A percentile compares a stretch with the other conserved stretches of the same genome.
phyloP scores from a whole-genome alignment of 2,797 vertebrate species.

The Perodicticus potto region DNA sequence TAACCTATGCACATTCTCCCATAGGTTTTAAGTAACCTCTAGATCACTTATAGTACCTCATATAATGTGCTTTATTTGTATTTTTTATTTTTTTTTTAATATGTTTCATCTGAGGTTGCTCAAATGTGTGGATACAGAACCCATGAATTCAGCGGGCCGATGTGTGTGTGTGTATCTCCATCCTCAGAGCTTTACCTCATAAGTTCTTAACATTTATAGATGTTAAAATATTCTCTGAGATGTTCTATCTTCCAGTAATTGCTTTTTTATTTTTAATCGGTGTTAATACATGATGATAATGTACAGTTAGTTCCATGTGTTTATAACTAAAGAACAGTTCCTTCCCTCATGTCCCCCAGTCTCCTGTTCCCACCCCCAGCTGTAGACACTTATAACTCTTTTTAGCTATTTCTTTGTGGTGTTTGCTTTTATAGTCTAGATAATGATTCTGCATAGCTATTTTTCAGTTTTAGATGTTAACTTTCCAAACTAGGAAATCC shows the following conservation, averaged over 20 bases:
- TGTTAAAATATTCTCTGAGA: conserved; percentile 43
- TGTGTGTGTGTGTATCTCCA: neutral
- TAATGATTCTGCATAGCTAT: neutral
- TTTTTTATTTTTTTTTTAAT: neutral
- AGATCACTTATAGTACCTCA: neutral
- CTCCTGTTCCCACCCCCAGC: neutral
- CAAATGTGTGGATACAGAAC: neutral
- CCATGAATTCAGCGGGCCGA: neutral
- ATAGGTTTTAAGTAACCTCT: neutral
- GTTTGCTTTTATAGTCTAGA: neutral
- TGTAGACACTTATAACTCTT: neutral
- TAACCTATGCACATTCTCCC: neutral
- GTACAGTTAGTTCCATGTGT: neutral
- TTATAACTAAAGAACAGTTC: neutral
- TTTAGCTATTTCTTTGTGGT: neutral
- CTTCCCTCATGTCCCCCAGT: neutral
- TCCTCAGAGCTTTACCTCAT: neutral
- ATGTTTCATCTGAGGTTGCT: neutral
- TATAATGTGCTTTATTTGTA: neutral
- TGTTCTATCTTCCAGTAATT: neutral
- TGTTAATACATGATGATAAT: neutral
- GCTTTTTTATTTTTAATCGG: neutral
- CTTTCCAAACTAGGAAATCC: conserved; percentile 4
- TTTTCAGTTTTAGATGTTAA: conserved; percentile 15
- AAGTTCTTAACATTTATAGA: conserved; percentile 5